Evolutionary conservation across 1,140 invertebrate genomes (phyloP).

Genomic region (Zaprionus gabonicus): DNA sequence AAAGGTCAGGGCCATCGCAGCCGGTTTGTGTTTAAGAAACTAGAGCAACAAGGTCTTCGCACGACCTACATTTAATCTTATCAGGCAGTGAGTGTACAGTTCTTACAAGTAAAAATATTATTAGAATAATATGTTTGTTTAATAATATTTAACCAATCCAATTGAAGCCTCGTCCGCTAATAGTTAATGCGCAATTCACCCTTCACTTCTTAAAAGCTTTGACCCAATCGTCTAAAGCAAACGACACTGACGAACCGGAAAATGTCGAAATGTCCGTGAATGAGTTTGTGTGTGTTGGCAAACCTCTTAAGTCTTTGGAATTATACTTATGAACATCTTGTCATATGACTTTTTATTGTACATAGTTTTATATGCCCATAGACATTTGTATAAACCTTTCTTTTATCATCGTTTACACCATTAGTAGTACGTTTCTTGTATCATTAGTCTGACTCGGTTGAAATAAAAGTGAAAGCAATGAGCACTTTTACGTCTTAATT

Average conservation of each 20-base stretch:
- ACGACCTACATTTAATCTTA: conserved; percentile 35
- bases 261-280: conserved; percentile 32
- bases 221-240: conserved; percentile 5
- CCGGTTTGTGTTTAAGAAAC: conserved; percentile 11
- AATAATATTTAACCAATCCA: not conserved
- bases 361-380: not conserved
- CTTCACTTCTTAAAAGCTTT: conserved; percentile 7
- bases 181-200: conserved; percentile 14
- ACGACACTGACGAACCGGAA: conserved; percentile 22
- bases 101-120: not conserved
- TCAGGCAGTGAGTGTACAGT: conserved; percentile 1
- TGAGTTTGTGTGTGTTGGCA: conserved; percentile 5
- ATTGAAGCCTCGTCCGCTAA: not conserved
- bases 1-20: conserved; percentile 36
- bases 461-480: conserved; percentile 51
- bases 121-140: not conserved
- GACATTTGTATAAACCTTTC: not conserved
- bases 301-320: not conserved
- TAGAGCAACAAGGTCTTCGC: conserved; percentile 11
- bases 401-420: too few species aligned
- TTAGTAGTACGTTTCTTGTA: not conserved
- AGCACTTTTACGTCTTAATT: conserved; percentile 9
- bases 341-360: conserved; percentile 8
- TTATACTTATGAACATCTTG: not conserved
- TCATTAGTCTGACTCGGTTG: conserved; percentile 42